Evolutionary conservation across 2,797 vertebrate species (phyloP).

Genomic region (Echiichthys vipera): DNA sequence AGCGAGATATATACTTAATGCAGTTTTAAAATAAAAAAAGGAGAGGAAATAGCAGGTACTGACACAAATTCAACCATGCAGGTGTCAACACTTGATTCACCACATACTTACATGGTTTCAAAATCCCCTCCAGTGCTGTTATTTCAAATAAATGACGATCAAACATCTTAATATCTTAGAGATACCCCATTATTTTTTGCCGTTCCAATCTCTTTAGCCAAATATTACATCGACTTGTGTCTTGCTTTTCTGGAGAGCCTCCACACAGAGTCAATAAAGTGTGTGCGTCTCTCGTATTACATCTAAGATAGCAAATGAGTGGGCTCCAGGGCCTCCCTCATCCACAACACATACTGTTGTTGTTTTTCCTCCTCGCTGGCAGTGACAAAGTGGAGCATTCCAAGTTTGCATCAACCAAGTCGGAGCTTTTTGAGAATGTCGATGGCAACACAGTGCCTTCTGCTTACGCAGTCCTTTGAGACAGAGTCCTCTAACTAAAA

Average conservation of each 20-base stretch:
- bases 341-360: constrained; percentile 64
- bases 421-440: constrained; percentile 59
- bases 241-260: constrained; percentile 53
- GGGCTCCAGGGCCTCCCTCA: constrained; percentile 64
- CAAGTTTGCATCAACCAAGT: constrained; percentile 65
- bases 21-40: constrained; percentile 36
- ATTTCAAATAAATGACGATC: constrained; percentile 48
- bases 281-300: constrained; percentile 56
- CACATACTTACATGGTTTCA: constrained; percentile 29
- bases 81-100: constrained; percentile 49
- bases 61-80: constrained; percentile 40
- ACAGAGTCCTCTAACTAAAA: constrained; percentile 55
- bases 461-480: constrained; percentile 43
- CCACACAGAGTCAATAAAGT: constrained; percentile 56
- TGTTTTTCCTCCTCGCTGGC: constrained; percentile 56
- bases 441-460: constrained; percentile 47
- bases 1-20: constrained; percentile 18
- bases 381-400: constrained; percentile 55
- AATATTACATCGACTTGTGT: constrained; percentile 33
- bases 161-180: constrained; percentile 55
- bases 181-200: not conserved
- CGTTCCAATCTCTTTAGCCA: constrained; percentile 40
- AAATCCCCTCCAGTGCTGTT: constrained; percentile 37
- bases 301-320: constrained; percentile 71
- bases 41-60: not conserved